Conservation (phyloP, 2,113 vertebrate genomes). For the Catharus fuscescens region DNA sequence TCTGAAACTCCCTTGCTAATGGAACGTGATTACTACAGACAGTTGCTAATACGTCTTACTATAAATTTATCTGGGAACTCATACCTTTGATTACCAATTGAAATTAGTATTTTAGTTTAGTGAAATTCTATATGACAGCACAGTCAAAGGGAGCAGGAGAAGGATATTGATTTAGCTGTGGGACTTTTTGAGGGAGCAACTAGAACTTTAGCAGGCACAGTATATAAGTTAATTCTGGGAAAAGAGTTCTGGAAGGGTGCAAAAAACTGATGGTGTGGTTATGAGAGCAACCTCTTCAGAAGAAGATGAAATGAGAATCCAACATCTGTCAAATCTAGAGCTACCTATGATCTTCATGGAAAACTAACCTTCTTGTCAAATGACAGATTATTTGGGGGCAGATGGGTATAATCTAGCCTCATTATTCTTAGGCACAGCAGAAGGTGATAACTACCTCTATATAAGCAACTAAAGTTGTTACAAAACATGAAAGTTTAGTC, state of each 20-base stretch:
- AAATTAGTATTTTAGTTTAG: conserved; percentile 18
- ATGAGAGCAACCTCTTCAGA: not conserved
- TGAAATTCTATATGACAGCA: not conserved
- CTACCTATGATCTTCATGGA: not conserved
- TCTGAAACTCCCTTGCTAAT: conserved; percentile 39
- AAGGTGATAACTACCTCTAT: not conserved
- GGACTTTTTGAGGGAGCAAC: not conserved
- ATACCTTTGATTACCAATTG: conserved; percentile 46
- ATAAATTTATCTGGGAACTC: conserved; percentile 41
- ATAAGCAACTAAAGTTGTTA: not conserved
- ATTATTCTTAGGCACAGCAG: not conserved
- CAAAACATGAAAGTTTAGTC: not conserved
- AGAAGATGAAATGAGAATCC: not conserved
- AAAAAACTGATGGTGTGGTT: not conserved
- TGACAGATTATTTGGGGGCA: not conserved
- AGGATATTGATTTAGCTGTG: not conserved
- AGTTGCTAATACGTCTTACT: conserved; percentile 54
- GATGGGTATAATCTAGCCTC: accelerated
- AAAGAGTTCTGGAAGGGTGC: not conserved
- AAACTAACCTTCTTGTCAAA: not conserved
- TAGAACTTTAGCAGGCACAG: not conserved
- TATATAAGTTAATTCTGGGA: not conserved
- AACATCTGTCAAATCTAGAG: not conserved
- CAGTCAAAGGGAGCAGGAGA: not conserved
- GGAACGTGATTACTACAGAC: conserved; percentile 59